Percentiles rank a stretch among this genome's conserved stretches.
These are phyloP conservation scores for Candidula unifasciata DNA, from an alignment of 2,888 invertebrate genomes.

Conservation along the genomic window DNA sequence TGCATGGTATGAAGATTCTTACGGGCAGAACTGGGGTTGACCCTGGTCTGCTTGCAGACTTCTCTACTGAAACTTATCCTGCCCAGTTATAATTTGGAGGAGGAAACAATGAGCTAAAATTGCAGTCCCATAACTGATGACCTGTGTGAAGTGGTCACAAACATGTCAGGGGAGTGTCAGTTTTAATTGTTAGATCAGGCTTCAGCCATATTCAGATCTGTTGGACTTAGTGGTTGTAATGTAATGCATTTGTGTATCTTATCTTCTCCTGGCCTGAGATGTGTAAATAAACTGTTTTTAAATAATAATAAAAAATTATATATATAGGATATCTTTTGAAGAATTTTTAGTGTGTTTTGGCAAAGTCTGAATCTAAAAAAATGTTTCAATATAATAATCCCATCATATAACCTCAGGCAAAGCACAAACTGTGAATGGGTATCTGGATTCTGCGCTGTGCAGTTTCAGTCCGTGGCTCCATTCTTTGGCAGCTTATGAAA, in stretches of 20 bases:
- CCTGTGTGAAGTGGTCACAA: constrained; percentile 39
- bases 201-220: constrained; percentile 13
- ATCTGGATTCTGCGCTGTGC: constrained; percentile 40
- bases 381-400: constrained; percentile 41
- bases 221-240: constrained; percentile 43
- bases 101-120: constrained; percentile 43
- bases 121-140: constrained; percentile 42
- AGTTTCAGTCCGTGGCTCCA: constrained; percentile 39
- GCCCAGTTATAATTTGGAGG: constrained; percentile 39
- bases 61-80: constrained; percentile 41
- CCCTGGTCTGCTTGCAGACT: constrained; percentile 7
- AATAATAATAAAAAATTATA: constrained; percentile 14
- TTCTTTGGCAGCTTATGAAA: constrained; percentile 51
- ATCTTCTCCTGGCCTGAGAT: constrained; percentile 50
- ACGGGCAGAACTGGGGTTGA: constrained; percentile 82
- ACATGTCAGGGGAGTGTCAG: constrained; percentile 32
- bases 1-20: constrained; percentile 86
- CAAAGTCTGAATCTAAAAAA: constrained; percentile 53
- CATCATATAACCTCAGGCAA: constrained; percentile 52
- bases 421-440: constrained; percentile 49
- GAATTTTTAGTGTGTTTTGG: constrained; percentile 52
- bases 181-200: constrained; percentile 45
- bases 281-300: constrained; percentile 37
- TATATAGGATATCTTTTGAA: constrained; percentile 50
- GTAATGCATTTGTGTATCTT: constrained; percentile 49